Base-by-base conservation (phyloP, 2,888 invertebrate species). In the Pseudoips prasinana region DNA sequence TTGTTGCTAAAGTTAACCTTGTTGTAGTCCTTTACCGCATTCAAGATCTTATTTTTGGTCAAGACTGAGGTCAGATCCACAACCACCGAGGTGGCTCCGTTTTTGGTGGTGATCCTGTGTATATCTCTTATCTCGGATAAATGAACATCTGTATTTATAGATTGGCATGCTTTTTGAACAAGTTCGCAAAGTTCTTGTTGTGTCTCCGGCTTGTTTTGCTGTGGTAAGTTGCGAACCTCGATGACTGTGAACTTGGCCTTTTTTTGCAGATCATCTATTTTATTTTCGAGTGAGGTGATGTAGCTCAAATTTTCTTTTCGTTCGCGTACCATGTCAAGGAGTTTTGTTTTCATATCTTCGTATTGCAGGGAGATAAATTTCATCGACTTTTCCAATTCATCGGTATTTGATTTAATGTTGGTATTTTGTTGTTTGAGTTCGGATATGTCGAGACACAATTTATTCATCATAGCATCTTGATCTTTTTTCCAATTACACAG, bases 231-330 rank as follows among this genome's bases (percentile, higher is more conserved):
- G 7, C 33, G 33, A 2, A 33, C 17, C 18, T 33, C 33, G 7
- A 27, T 10, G 14, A 23, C 9, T 33, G 26, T 27, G 26, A 9
- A 27, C 23, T 27, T 33, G 8, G 8, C 10, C 23, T 17, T 33
- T 28, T 33, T 33, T 28, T 28, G 23, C 8, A 33, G 5, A 11
- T 33, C 27, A 1, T 33, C 19, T 5, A 33, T 22, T 28, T 24
- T 24, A 9, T 17, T 26, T 17, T 33, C 26, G 1, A 26, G 8
- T 6, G 14, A 6, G 3, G 22, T 5, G 3, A 33, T 33, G 6
- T 10, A 20, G 9, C 6, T 7, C 3, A 9, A 1, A 7, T 22
- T 10, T 33, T 22, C 17, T 7, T 26, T 8, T 8, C 32, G 25
- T 14, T 33, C 26, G 3, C n/a, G 25, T 19, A 24, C 25, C 25